phyloP scores from a whole-genome alignment of 2,888 invertebrate genomes.

The Thera obeliscata region DNA sequence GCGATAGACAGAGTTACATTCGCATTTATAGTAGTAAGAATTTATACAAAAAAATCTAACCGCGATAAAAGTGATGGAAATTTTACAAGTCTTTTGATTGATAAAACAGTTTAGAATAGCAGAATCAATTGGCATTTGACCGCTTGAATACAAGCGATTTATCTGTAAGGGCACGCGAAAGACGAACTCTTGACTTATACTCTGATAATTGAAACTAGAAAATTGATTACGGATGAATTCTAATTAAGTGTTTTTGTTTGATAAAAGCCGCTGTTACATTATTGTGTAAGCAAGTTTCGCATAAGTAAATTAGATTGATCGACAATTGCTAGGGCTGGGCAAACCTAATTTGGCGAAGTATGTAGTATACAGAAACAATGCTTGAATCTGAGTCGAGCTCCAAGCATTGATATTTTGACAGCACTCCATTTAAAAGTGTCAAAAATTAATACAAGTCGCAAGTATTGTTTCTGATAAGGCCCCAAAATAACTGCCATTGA shows the following conservation, averaged over 20 bases:
- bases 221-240: slow-evolving; percentile 3
- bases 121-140: slow-evolving; percentile 4
- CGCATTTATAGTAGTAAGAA: too few relatives aligned
- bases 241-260: neutral
- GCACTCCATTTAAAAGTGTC: too few relatives aligned
- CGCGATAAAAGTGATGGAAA: neutral
- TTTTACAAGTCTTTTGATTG: neutral
- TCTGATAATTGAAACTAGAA: slow-evolving; percentile 9
- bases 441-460: too few relatives aligned
- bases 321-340: too few relatives aligned
- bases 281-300: neutral
- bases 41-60: neutral
- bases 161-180: slow-evolving; percentile 5
- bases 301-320: too few relatives aligned
- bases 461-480: too few relatives aligned
- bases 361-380: too few relatives aligned
- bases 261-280: neutral
- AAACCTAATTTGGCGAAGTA: too few relatives aligned
- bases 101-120: neutral
- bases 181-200: slow-evolving; percentile 16
- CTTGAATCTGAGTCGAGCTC: too few relatives aligned
- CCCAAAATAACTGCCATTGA: too few relatives aligned
- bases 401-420: too few relatives aligned
- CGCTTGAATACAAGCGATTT: neutral
- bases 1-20: too few relatives aligned